Conservation (phyloP, 1,140 invertebrate species). For the Colletes latitarsis region DNA sequence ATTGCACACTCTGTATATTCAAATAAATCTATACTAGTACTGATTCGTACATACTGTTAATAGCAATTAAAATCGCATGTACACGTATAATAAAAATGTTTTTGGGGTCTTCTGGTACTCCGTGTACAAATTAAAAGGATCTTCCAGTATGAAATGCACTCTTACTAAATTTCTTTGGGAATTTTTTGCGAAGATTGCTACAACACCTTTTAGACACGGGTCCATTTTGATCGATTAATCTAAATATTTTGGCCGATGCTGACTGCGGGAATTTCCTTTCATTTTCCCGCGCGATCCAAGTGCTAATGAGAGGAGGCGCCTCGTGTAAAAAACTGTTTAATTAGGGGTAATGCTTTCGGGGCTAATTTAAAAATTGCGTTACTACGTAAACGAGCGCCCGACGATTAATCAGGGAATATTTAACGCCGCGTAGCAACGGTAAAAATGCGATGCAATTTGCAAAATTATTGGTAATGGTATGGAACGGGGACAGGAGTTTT, state of each 20-base stretch:
- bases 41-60: too few relatives aligned
- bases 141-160: too few relatives aligned
- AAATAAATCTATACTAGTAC: too few relatives aligned
- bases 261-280: background rate
- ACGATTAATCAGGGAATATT: slow-evolving; percentile 42
- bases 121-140: too few relatives aligned
- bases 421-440: background rate
- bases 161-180: too few relatives aligned
- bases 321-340: slow-evolving; percentile 25
- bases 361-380: slow-evolving; percentile 37
- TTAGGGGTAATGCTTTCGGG: slow-evolving; percentile 20
- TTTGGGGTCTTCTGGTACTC: too few relatives aligned
- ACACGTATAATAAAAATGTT: too few relatives aligned
- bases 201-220: background rate
- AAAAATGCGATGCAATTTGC: slow-evolving; percentile 35
- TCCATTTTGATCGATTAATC: background rate
- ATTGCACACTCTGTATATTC: too few relatives aligned
- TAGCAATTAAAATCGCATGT: too few relatives aligned
- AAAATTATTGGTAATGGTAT: slow-evolving; percentile 41
- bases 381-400: background rate
- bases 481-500: slow-evolving; percentile 26
- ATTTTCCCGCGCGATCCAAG: too few relatives aligned
- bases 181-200: too few relatives aligned
- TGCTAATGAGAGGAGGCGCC: background rate
- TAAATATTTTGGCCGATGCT: background rate